Percentiles rank a stretch among this genome's conserved stretches.
Evolutionary conservation across 92 coral and sea anemone genomes (phyloP).

Genomic region (Phenganax marumi): DNA sequence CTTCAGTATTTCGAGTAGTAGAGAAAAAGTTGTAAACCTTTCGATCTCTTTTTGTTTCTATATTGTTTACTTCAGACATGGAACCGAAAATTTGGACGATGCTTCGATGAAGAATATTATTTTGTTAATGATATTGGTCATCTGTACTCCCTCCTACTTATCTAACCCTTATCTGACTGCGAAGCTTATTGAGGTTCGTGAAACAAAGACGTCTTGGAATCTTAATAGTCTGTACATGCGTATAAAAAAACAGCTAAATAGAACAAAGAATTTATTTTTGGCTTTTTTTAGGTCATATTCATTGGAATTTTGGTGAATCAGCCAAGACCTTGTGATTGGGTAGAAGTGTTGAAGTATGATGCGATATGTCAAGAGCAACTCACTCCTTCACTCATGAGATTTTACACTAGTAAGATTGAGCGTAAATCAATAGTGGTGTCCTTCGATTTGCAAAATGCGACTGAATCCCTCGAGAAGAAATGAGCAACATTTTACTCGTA

Average conservation of each 20-base stretch:
- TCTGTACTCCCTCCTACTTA: conserved; percentile 83
- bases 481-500: no score
- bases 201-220: neutral
- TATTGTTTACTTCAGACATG: conserved; percentile 65
- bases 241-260: neutral
- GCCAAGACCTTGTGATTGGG: conserved; percentile 75
- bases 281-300: conserved; percentile 71
- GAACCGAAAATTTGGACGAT: conserved; percentile 76
- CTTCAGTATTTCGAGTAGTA: no score
- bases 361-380: conserved; percentile 66
- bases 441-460: neutral
- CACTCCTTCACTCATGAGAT: conserved; percentile 94
- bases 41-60: neutral
- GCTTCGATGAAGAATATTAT: conserved; percentile 76
- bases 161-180: conserved; percentile 98
- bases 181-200: conserved; percentile 88
- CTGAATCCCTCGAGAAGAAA: neutral
- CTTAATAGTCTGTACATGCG: neutral
- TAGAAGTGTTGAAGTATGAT: conserved; percentile 78
- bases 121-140: conserved; percentile 75
- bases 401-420: conserved; percentile 74
- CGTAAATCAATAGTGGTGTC: neutral
- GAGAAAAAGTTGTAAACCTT: neutral
- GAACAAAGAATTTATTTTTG: neutral
- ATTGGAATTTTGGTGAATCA: conserved; percentile 87